phyloP scores from a whole-genome alignment of 2,113 vertebrate genomes.

The Capricornis sumatraensis region DNA sequence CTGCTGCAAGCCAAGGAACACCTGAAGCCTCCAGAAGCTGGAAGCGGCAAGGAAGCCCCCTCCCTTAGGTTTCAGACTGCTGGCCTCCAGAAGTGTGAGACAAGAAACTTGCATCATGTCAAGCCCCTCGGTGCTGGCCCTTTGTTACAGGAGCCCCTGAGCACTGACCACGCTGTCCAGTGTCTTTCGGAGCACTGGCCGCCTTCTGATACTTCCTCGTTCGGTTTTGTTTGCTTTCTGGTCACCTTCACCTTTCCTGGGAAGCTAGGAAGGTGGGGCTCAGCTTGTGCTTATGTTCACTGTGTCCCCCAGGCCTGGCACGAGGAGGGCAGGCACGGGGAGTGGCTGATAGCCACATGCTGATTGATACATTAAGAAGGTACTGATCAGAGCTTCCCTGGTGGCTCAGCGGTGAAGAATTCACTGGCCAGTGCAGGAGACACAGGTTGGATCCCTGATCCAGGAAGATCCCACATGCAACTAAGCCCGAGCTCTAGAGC shows the following conservation, averaged over 20 bases:
- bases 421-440: neutral
- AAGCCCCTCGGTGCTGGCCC: fast-evolving
- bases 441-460: neutral
- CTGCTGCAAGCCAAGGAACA: neutral
- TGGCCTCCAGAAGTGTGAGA: neutral
- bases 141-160: neutral
- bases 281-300: neutral
- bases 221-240: neutral
- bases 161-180: fast-evolving
- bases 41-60: neutral
- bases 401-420: neutral
- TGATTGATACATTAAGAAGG: neutral
- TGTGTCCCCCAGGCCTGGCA: neutral
- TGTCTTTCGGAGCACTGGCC: neutral
- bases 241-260: neutral
- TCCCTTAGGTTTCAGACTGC: no score
- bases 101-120: neutral
- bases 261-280: neutral
- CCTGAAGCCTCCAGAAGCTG: neutral
- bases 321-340: neutral
- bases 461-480: neutral
- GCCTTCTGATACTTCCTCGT: neutral
- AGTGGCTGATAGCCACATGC: neutral
- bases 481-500: neutral
- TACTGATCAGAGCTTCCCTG: neutral